Base-by-base conservation (phyloP, 2,888 invertebrate species). In the Encarsia formosa region DNA sequence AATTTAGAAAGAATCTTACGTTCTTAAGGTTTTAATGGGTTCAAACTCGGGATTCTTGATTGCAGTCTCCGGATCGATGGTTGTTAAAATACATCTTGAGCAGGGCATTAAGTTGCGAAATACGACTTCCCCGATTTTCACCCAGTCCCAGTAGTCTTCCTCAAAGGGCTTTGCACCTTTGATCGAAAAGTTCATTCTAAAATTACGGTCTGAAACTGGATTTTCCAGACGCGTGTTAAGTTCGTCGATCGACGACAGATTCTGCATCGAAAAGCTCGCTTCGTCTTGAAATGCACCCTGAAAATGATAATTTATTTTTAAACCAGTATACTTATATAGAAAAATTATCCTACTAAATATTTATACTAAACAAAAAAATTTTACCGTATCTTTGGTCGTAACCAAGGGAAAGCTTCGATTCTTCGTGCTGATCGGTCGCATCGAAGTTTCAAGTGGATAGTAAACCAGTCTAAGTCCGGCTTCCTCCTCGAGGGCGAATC, bases 141-240 rank as follows among this genome's bases (percentile, higher is more conserved):
- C 68, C 76, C 82, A 88, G 48, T 81, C 79, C 86, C 87, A 88
- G 5, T 75, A 70, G 62, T 88, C 88, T 70, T 88, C 87, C 2
- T 79, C 84, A 62, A 79, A 84, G 0, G 85, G 70, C 39, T 73
- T 62, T 2, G 79, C 76, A 1, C 81, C 81, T 49, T 79, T 76
- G 3, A 88, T 71, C 5, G 86, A 76, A 61, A 89, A 86, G 70
- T 86, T 88, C 1, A 84, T 83, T 38, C 88, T 77, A 68, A 88
- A 88, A 56, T 81, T 78, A 9, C 76, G 71, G 1, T 78, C 66
- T 16, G 74, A 67, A 0, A 86, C 80, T 5, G 77, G 73, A 29
- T 76, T 74, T 1, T 77, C 67, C 29, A 87, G 61, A 1, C 82
- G 80, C 1, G 69, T 75, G 65, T 87, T 87, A 29, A 89, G 68